phyloP scores from a whole-genome alignment of 2,888 invertebrate genomes.

The Lasioglossum vierecki region DNA sequence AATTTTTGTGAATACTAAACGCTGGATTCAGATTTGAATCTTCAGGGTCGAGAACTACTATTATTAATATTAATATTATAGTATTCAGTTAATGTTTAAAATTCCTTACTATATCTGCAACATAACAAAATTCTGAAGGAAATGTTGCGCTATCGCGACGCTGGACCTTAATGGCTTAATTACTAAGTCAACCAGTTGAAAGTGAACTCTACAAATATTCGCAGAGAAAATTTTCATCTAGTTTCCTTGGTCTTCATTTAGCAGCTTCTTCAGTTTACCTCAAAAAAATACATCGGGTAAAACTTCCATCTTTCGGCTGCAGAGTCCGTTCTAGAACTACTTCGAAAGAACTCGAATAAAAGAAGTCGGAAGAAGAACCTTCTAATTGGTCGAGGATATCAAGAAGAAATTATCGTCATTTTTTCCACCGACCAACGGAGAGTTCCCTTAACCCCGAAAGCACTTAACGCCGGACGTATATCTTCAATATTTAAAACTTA shows the following conservation, averaged over 20 bases:
- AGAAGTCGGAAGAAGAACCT: neutral
- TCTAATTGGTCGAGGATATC: neutral
- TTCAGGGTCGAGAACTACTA: too few relatives aligned
- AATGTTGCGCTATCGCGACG: neutral
- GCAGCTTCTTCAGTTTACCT: neutral
- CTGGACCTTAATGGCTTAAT: neutral
- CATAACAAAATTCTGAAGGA: neutral
- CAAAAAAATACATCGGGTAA: neutral
- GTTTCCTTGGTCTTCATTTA: neutral
- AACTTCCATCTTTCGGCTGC: neutral
- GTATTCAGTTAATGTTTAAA: neutral
- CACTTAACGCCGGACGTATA: too few relatives aligned
- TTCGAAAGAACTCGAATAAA: neutral
- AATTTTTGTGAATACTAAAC: too few relatives aligned
- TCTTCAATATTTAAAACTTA: too few relatives aligned
- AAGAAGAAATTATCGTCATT: neutral
- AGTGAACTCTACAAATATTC: neutral
- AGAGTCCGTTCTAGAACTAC: neutral
- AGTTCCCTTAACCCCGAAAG: too few relatives aligned
- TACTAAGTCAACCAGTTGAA: neutral
- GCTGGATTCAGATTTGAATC: too few relatives aligned
- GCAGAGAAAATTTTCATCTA: neutral
- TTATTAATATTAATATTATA: too few relatives aligned
- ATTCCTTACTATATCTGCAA: neutral
- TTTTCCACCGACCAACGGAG: neutral